Evolutionary conservation across 2,113 vertebrate species (phyloP), one percentile per base, ranked within the genome.

Genomic region (Osmerus mordax): DNA sequence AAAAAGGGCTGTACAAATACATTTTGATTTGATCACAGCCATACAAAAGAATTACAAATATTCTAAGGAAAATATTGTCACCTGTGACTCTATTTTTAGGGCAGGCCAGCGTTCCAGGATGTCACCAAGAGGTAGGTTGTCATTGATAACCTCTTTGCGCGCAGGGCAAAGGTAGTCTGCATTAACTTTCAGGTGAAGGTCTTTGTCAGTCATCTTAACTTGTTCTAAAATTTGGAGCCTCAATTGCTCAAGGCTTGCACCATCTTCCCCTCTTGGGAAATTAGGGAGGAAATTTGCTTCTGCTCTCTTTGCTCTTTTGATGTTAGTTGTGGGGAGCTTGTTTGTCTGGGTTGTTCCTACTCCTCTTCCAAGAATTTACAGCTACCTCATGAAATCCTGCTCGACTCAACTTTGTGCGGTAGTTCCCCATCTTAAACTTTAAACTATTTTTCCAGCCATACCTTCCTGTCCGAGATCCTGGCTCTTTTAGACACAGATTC

Each of bases 191-290:
- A 23, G 23, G 23, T 23, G 1, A 23, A 23, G 23, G 23, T 28
- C 75, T 41, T 51, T 67, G 23, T 81, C 69, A 7, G 0, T 66
- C 53, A 15, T 76, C 60, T 59, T 53, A 0, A 72, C 28, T 72
- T 75, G 61, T 16, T 77, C 74, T 12, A 76, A 52, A 25, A 80
- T 73, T 25, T 75, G 28, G 0, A 78, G 19, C 65, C 76, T 78
- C 8, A 69, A 4, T 55, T 12, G 5, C 4, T 79, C 66, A 15
- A 85, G 47, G 14, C 18, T 79, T 41, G 0, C 47, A 29, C 0
- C n/a, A 72, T 81, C 60, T 36, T 85, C 32, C 5, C 78, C 76
- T 73, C 41, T 72, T 55, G 76, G 81, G 12, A 75, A 83, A 51
- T 81, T 78, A 23, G 23, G 23, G 23, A 23, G 23, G 23, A 23